Percentiles rank a stretch among this genome's conserved stretches.
Evolutionary conservation across 2,888 invertebrate genomes (phyloP).

Genomic region (Vannuccia rotundouncinata): DNA sequence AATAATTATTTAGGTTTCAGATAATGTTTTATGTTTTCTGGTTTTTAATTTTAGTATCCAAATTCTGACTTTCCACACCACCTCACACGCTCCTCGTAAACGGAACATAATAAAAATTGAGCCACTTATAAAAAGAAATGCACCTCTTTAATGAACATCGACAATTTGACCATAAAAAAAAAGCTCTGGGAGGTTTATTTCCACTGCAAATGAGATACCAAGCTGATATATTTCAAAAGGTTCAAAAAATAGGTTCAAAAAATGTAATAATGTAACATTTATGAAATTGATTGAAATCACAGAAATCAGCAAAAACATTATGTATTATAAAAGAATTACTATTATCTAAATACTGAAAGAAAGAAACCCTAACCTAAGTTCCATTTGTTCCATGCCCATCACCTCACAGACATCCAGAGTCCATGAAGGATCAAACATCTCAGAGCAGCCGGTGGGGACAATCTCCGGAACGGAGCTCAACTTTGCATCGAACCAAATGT

Average conservation of each 20-base stretch:
- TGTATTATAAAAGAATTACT: too few species aligned
- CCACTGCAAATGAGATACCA: background rate
- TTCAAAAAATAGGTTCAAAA: background rate
- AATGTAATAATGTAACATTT: background rate
- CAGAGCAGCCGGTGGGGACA: background rate
- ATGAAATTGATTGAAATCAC: background rate
- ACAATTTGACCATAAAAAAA: background rate
- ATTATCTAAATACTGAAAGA: too few species aligned
- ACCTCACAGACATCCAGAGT: background rate
- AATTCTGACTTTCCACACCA: too few species aligned
- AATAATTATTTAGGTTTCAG: too few species aligned
- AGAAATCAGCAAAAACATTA: too few species aligned
- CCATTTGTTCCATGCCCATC: background rate
- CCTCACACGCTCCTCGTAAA: too few species aligned
- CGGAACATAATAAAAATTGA: background rate
- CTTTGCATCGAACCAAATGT: constrained; percentile 21
- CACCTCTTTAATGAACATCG: background rate
- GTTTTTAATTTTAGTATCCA: too few species aligned
- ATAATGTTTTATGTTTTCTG: too few species aligned
- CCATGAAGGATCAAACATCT: background rate
- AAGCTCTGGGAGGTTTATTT: background rate
- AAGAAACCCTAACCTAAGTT: background rate
- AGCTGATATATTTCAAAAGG: background rate
- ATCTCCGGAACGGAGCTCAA: background rate
- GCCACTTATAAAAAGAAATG: background rate